These are phyloP conservation scores for Drepanosiphum platanoidis DNA, from an alignment of 2,888 invertebrate genomes.

Conservation along the genomic window DNA sequence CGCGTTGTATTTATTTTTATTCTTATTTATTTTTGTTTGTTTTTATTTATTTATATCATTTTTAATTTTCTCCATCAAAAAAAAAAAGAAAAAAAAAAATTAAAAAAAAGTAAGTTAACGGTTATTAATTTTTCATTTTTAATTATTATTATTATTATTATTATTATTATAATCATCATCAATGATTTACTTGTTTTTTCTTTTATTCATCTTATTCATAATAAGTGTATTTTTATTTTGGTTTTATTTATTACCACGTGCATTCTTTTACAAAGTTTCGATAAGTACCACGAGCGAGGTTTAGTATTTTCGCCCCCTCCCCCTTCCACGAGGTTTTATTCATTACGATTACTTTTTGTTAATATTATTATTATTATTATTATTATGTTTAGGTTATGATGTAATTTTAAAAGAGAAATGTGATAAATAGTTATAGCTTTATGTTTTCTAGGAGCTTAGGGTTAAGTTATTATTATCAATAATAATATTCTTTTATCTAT, in stretches of 20 bases:
- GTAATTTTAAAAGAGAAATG: conserved; percentile 37
- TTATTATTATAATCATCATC: conserved; percentile 21
- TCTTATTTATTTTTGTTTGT: conserved; percentile 3
- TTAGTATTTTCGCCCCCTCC: not conserved
- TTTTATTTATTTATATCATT: not conserved
- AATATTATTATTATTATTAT: not conserved
- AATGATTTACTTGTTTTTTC: conserved; percentile 35
- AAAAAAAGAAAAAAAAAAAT: too few relatives aligned
- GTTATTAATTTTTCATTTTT: conserved; percentile 21
- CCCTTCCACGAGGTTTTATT: not conserved
- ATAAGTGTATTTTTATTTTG: conserved; percentile 20
- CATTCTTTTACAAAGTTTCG: not conserved
- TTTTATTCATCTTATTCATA: conserved; percentile 18
- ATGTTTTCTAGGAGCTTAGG: conserved; percentile 1
- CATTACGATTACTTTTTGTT: conserved; percentile 6
- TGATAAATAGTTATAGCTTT: conserved; percentile 46
- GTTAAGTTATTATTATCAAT: conserved; percentile 9
- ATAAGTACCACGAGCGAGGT: not conserved
- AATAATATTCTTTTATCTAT: conserved; percentile 25
- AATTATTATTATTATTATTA: conserved; percentile 33
- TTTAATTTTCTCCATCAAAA: not conserved
- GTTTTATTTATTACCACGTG: conserved; percentile 28
- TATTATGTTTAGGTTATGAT: conserved; percentile 34
- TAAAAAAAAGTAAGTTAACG: not conserved
- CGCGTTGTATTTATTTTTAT: not conserved